phyloP scores from a whole-genome alignment of 2,113 vertebrate species.

The Bubo scandiacus region DNA sequence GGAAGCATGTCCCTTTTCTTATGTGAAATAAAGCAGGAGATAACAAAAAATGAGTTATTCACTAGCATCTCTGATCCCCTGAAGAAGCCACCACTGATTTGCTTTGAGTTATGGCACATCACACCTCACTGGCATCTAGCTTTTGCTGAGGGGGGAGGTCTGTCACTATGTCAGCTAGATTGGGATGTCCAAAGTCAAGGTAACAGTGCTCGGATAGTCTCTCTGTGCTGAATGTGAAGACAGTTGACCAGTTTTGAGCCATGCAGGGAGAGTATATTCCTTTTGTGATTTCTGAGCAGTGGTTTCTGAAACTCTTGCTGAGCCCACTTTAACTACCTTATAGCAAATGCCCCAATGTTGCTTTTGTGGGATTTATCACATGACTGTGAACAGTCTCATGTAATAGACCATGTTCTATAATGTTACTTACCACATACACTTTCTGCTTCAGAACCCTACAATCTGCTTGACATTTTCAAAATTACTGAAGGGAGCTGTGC shows the following conservation, averaged over 20 bases:
- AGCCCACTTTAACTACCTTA: neutral
- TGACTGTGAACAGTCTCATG: neutral
- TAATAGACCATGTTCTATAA: neutral
- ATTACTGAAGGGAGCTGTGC: neutral
- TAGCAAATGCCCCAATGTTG: neutral
- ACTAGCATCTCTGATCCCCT: neutral
- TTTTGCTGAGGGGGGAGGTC: neutral
- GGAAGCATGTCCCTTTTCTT: neutral
- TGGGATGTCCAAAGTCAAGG: neutral
- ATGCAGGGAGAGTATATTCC: neutral
- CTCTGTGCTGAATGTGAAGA: neutral
- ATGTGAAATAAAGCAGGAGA: neutral
- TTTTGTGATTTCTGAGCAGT: neutral
- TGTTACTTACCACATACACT: neutral
- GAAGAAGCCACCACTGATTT: neutral
- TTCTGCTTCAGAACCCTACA: neutral
- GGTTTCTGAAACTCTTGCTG: neutral
- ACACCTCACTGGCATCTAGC: accelerated
- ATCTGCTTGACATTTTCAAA: constrained; percentile 1
- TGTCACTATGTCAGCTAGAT: accelerated
- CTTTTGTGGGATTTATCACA: neutral
- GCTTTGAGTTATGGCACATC: neutral
- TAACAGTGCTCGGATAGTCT: neutral
- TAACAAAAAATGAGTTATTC: neutral
- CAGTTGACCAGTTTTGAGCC: neutral